These are phyloP conservation scores for Scaptomyza polygonia DNA, from an alignment of 2,888 invertebrate genomes.

Conservation along the genomic window DNA sequence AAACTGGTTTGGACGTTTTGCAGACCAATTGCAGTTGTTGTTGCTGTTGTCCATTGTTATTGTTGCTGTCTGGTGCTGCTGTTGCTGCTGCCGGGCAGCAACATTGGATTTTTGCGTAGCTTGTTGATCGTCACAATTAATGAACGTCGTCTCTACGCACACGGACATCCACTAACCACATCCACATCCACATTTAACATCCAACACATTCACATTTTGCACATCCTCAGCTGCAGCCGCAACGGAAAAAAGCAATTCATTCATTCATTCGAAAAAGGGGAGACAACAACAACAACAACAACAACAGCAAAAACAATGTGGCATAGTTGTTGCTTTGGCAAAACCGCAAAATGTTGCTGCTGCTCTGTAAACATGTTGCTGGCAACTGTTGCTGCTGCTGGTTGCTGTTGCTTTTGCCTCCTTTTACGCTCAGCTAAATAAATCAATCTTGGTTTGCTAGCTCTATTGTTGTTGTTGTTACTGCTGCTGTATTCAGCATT, in stretches of 20 bases:
- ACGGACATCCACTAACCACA: conserved; percentile 67
- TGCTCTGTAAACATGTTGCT: conserved; percentile 64
- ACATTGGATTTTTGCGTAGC: conserved; percentile 71
- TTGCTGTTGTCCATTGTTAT: conserved; percentile 49
- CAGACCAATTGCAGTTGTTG: conserved; percentile 55
- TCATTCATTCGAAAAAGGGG: conserved; percentile 65
- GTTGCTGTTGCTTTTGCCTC: conserved; percentile 38
- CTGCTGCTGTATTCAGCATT: conserved; percentile 44
- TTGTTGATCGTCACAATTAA: conserved; percentile 83
- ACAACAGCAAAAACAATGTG: conserved; percentile 22
- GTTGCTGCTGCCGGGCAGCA: conserved; percentile 12
- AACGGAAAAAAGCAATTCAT: conserved; percentile 80
- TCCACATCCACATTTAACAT: conserved; percentile 44
- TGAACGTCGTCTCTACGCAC: conserved; percentile 75
- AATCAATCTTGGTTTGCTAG: conserved; percentile 49
- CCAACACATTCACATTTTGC: conserved; percentile 46
- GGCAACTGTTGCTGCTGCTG: conserved; percentile 25
- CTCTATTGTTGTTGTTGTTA: conserved; percentile 35
- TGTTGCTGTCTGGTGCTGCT: conserved; percentile 34
- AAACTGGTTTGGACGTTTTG: conserved; percentile 49
- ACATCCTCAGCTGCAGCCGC: conserved; percentile 56
- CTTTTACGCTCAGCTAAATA: conserved; percentile 61
- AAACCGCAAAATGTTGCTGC: conserved; percentile 73
- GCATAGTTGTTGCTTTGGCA: conserved; percentile 67
- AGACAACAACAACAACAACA: conserved; percentile 55